Evolutionary conservation across 2,797 vertebrate species (phyloP).

Genomic region (Etheostoma perlongum): DNA sequence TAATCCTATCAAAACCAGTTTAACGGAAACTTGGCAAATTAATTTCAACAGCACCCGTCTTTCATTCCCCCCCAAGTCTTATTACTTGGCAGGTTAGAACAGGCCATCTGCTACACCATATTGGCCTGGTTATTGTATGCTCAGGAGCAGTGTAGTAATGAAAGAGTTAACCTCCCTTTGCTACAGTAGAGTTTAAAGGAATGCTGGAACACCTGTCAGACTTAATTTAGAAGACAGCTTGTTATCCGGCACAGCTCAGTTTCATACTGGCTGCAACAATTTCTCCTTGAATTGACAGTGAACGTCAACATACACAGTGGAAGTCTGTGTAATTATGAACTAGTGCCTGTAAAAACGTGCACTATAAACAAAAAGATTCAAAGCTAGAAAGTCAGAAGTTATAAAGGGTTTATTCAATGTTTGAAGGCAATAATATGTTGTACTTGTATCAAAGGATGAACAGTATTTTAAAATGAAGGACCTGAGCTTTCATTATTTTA

Average conservation of each 20-base stretch:
- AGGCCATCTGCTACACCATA: background rate
- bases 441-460: conserved; percentile 37
- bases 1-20: conserved; percentile 46
- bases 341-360: too few relatives aligned
- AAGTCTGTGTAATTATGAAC: background rate
- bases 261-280: conserved; percentile 25
- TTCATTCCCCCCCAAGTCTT: background rate
- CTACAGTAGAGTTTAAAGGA: conserved; percentile 35
- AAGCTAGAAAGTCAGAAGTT: conserved; percentile 3
- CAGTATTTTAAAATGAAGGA: conserved; percentile 22
- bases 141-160: background rate
- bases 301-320: background rate
- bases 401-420: conserved; percentile 66
- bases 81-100: conserved; percentile 1
- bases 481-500: conserved; percentile 34
- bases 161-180: conserved; percentile 29
- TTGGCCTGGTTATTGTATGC: background rate
- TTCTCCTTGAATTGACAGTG: conserved; percentile 18
- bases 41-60: background rate
- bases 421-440: conserved; percentile 6
- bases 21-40: conserved; percentile 26
- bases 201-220: conserved; percentile 57
- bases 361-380: conserved; percentile 11
- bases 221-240: conserved; percentile 32
- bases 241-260: conserved; percentile 10